Evolutionary conservation across 2,113 vertebrate genomes (phyloP).

Genomic region (Dipodomys stephensi): DNA sequence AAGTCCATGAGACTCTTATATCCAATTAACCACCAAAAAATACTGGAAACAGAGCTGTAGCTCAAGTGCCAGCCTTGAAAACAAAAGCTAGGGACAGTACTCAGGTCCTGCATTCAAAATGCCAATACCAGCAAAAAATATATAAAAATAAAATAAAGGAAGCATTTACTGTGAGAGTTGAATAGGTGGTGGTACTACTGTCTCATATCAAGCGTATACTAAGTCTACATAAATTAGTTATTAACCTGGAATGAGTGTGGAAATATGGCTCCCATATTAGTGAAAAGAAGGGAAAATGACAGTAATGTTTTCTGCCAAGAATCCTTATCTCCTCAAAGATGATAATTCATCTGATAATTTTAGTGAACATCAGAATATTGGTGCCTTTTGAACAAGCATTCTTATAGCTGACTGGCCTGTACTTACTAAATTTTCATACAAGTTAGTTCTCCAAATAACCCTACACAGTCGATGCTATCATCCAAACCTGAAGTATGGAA

Average conservation of each 20-base stretch:
- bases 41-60: no score
- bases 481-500: neutral
- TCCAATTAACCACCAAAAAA: no score
- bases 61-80: no score
- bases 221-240: neutral
- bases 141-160: neutral
- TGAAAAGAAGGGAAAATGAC: neutral
- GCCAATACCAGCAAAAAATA: no score
- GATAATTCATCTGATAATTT: neutral
- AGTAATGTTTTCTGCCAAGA: neutral
- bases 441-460: neutral
- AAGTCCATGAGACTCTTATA: no score
- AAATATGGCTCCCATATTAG: neutral
- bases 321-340: neutral
- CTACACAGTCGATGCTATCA: neutral
- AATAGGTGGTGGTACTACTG: neutral
- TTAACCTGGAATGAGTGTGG: neutral
- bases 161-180: neutral
- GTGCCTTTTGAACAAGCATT: neutral
- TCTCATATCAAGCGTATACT: neutral
- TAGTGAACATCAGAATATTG: neutral
- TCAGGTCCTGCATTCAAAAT: no score
- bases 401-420: neutral
- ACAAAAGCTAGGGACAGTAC: no score
- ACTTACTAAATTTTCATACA: neutral